Evolutionary conservation across 2,113 vertebrate species (phyloP).

Genomic region (Brachirus orientalis): DNA sequence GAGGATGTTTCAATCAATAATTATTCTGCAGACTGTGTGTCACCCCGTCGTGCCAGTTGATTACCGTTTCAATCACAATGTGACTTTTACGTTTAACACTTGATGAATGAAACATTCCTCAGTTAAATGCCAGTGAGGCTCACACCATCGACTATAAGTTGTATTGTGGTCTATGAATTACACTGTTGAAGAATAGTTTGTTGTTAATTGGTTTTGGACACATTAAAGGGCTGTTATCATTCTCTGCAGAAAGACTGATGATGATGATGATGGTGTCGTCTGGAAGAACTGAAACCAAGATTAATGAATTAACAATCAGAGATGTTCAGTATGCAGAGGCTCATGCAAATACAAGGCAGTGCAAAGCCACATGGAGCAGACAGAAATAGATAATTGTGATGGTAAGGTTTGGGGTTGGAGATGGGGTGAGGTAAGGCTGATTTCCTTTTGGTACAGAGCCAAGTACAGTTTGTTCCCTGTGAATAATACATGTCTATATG

Average conservation of each 20-base stretch:
- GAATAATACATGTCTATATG: slow-evolving; percentile 29
- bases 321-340: background rate
- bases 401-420: background rate
- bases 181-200: background rate
- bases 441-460: slow-evolving; percentile 2
- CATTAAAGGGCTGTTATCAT: slow-evolving; percentile 28
- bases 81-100: background rate
- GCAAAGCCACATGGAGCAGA: background rate
- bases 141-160: background rate
- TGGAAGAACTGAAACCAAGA: background rate
- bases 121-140: background rate
- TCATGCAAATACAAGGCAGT: background rate
- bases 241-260: slow-evolving; percentile 8
- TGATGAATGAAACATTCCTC: background rate
- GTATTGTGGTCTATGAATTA: background rate
- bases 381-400: background rate
- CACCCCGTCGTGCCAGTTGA: background rate
- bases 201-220: background rate
- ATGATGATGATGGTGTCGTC: no score
- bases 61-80: background rate
- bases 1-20: background rate
- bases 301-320: background rate
- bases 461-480: background rate
- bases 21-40: background rate
- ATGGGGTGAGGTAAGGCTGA: background rate